Evolutionary conservation across 2,113 vertebrate genomes (phyloP), one percentile per base, ranked within the genome.

Genomic region (Toxostoma redivivum): DNA sequence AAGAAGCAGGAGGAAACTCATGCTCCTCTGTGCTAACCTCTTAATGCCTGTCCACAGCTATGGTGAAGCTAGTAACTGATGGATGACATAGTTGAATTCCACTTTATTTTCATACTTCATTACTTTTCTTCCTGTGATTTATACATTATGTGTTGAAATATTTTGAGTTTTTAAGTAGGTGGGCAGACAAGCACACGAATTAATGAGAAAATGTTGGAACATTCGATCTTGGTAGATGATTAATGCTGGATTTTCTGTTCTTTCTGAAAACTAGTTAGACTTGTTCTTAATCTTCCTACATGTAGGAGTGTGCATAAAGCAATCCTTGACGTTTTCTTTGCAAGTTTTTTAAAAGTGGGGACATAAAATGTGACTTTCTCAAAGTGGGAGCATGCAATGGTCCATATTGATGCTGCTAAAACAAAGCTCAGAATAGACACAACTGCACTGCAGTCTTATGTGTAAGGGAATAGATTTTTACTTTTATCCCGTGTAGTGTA

Each of bases 81-180:
- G 5, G 35, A 35, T 87, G 30, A 21, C 20, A 8, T 45, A 19
- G 14, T 21, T 74, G 47, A 48, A 30, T 74, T 92, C 50, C 42
- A 37, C 50, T 86, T 92, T 66, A 8, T 57, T 82, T 86, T 74
- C 33, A 20, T 60, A 12, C 12, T 61, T 33, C 3, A 1, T 92
- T 53, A 24, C 11, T 10, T 57, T 85, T 25, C 5, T 78, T 73
- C 14, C 48, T 45, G 51, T 76, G 45, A 51, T 61, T 80, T 86
- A 93, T 90, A 90, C 23, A 17, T 73, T 86, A 38, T 57, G 23
- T 93, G 50, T 73, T 93, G 86, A 95, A 89, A 81, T 72, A 90
- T 11, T 92, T 90, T 0, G 2, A 61, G 20, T 54, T 73, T 64
- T 73, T 33, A 66, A 67, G 45, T 84, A 77, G 66, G 44, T 61